These are phyloP conservation scores for Yoshiicerus persimilis DNA, from an alignment of 1,140 invertebrate species.

Conservation along the genomic window DNA sequence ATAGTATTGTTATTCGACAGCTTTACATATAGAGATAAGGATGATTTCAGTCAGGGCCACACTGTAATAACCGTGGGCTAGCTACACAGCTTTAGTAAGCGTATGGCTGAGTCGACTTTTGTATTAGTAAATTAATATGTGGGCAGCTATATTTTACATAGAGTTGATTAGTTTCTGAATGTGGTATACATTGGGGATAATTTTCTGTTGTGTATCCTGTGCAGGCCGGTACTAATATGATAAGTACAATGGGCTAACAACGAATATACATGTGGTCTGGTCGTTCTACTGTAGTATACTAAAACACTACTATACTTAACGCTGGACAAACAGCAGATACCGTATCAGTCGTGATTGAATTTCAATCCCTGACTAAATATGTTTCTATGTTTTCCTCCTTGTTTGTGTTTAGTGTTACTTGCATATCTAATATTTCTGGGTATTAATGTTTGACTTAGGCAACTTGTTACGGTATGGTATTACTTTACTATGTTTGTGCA, in stretches of 20 bases:
- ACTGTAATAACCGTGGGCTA: not conserved
- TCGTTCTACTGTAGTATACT: not conserved
- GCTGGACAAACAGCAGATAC: not conserved
- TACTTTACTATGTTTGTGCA: not conserved
- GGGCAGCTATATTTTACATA: not conserved
- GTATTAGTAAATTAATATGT: not conserved
- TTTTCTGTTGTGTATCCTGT: not conserved
- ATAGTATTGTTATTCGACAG: not conserved
- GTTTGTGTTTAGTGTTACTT: not conserved
- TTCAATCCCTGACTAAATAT: not conserved
- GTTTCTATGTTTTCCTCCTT: too few species aligned
- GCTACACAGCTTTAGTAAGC: not conserved
- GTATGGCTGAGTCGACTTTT: not conserved
- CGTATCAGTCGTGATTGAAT: not conserved
- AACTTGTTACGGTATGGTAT: not conserved
- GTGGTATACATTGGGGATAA: not conserved
- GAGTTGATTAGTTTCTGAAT: not conserved
- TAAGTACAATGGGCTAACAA: too few species aligned
- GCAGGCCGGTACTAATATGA: not conserved
- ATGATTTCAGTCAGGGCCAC: not conserved
- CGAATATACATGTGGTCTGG: not conserved
- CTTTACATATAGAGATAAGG: not conserved
- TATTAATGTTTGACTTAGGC: not conserved
- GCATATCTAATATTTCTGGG: not conserved
- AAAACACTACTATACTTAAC: not conserved